phyloP scores from a whole-genome alignment of 2,888 invertebrate species.

The Drosophila leonis region DNA sequence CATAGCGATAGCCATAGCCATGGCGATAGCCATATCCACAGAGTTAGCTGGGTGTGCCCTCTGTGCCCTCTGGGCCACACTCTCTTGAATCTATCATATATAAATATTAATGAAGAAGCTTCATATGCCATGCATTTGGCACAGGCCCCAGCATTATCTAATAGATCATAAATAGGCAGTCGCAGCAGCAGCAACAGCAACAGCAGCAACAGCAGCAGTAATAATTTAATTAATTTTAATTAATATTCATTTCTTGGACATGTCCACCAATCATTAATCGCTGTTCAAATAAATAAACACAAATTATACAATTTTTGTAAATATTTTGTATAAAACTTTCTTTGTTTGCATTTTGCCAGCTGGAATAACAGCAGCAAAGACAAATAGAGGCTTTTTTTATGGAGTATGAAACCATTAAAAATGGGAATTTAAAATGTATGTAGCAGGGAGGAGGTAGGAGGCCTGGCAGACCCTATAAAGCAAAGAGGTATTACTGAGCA shows the following conservation, averaged over 20 bases:
- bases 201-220: constrained; percentile 12
- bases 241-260: constrained; percentile 47
- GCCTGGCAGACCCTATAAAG: neutral
- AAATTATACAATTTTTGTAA: neutral
- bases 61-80: constrained; percentile 34
- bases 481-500: neutral
- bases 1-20: neutral
- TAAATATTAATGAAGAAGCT: constrained; percentile 53
- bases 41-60: constrained; percentile 37
- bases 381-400: no score
- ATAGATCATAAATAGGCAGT: constrained; percentile 35
- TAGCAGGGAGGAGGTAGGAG: no score
- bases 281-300: constrained; percentile 1
- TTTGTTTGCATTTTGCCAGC: neutral
- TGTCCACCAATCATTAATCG: constrained; percentile 22
- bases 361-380: no score
- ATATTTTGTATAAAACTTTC: constrained; percentile 32
- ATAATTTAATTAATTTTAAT: constrained; percentile 47
- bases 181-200: neutral
- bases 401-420: no score
- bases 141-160: constrained; percentile 42
- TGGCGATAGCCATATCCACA: neutral
- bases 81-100: constrained; percentile 11
- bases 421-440: no score
- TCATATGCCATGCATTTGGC: constrained; percentile 46